A percentile compares a stretch with the other conserved stretches of the same genome.
phyloP scores from a whole-genome alignment of 2,113 vertebrate species.

The Microtus ochrogaster region DNA sequence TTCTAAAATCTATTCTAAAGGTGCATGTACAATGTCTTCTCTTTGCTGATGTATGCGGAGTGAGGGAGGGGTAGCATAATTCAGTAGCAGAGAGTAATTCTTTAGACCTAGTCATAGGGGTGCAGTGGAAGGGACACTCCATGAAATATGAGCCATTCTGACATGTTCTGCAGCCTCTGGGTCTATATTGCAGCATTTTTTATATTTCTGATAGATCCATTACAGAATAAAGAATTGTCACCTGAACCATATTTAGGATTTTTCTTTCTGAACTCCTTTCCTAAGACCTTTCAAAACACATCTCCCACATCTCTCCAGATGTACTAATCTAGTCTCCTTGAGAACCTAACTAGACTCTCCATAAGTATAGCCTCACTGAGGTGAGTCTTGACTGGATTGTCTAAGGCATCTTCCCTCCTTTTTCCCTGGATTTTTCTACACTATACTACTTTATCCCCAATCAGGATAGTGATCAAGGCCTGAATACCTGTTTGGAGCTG shows the following conservation, averaged over 20 bases:
- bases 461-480: not conserved
- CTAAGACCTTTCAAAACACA: not conserved
- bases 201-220: not conserved
- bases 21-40: not conserved
- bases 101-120: not conserved
- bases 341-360: not conserved
- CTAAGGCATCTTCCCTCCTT: not conserved
- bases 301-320: not conserved
- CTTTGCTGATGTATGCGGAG: not conserved
- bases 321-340: not conserved
- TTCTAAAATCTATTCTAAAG: not conserved
- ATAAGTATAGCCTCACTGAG: not conserved
- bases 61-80: rapidly evolving
- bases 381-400: not conserved
- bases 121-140: not conserved
- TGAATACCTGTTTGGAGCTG: not conserved
- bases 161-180: not conserved
- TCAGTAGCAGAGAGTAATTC: not conserved
- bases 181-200: not conserved
- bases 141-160: not conserved
- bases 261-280: not conserved
- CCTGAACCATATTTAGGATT: not conserved
- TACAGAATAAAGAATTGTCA: not conserved
- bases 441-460: too few relatives aligned
- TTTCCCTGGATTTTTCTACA: not conserved